Evolutionary conservation across 2,797 vertebrate genomes (phyloP), one percentile per base, ranked within the genome.

Genomic region (Urosaurus nigricauda): DNA sequence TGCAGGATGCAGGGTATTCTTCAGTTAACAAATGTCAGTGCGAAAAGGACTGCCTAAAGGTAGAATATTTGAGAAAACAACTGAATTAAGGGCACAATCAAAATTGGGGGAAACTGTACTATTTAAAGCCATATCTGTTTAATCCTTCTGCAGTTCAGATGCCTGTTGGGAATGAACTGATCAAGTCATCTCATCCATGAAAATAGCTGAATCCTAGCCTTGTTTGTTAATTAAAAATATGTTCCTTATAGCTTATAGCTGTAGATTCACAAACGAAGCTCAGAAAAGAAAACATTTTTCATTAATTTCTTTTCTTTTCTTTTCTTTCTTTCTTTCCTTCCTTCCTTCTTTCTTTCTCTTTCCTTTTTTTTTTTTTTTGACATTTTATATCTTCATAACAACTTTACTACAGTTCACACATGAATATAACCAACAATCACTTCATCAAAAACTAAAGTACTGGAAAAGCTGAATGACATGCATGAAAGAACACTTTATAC

Each of bases 91-190:
- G 47, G 29, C 26, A 87, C 24, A 80, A 87, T 71, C 26, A 80
- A 35, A 56, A 71, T 9, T 11, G 35, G 8, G 47, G 51, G 58
- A 87, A 87, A 70, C 24, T 13, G 65, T 80, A 40, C 5, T 29
- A 70, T 80, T 29, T 14, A 80, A 32, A 19, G 21, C 26, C 40
- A 71, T 1, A 71, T 71, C 19, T 35, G 58, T 4, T 71, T 65
- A 87, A 71, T 35, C 65, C 71, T 70, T 53, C 32, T n/a, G 79
- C 43, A 47, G 63, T 84, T 88, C 87, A 88, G 60, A 89, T 84
- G 88, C 3, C 40, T 68, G 74, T 11, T 87, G 85, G 19, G 79
- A 94, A 94, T 58, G 88, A 89, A 93, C 53, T 8, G 56, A 65
- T 12, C 26, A 73, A 47, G 85, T 82, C 81, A 24, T 40, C 37